phyloP scores from a whole-genome alignment of 2,113 vertebrate species.

The Panurus biarmicus region DNA sequence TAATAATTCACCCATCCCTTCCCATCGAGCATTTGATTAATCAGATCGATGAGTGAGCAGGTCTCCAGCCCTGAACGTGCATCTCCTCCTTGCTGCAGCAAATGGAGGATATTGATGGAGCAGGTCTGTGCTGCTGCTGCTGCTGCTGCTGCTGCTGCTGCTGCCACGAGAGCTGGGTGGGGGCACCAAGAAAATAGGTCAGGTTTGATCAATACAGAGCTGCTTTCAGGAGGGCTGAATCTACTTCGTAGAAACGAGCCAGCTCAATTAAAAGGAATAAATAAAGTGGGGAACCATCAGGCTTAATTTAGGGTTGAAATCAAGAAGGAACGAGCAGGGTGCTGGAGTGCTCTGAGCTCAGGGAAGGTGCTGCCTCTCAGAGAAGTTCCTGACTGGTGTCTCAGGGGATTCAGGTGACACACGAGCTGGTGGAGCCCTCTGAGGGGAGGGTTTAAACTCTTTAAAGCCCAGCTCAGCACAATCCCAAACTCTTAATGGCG shows the following conservation, averaged over 20 bases:
- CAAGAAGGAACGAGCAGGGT: not conserved
- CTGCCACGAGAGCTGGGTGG: not conserved
- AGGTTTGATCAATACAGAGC: slow-evolving; percentile 41
- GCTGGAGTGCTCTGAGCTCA: not conserved
- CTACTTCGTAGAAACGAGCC: not conserved
- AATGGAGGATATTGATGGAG: not conserved
- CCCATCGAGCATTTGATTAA: slow-evolving; percentile 31
- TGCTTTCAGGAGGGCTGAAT: not conserved
- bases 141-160: not conserved
- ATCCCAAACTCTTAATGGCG: not conserved
- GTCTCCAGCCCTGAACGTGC: not conserved
- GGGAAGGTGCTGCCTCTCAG: not conserved
- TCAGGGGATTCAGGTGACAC: rapidly evolving
- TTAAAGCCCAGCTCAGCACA: not conserved
- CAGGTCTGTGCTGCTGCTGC: not conserved
- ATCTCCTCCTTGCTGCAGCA: not conserved
- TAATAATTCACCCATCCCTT: not conserved
- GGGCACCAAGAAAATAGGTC: slow-evolving; percentile 39
- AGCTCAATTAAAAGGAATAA: slow-evolving; percentile 1
- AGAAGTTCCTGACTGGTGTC: rapidly evolving
- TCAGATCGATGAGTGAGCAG: not conserved
- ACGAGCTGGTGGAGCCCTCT: not conserved
- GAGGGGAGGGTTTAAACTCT: too few relatives aligned
- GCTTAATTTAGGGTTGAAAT: not conserved
- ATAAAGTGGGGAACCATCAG: not conserved